Percentiles rank a stretch among this genome's conserved stretches.
Conservation (phyloP, 2,888 invertebrate genomes). For the Mallateleia sp. region DNA sequence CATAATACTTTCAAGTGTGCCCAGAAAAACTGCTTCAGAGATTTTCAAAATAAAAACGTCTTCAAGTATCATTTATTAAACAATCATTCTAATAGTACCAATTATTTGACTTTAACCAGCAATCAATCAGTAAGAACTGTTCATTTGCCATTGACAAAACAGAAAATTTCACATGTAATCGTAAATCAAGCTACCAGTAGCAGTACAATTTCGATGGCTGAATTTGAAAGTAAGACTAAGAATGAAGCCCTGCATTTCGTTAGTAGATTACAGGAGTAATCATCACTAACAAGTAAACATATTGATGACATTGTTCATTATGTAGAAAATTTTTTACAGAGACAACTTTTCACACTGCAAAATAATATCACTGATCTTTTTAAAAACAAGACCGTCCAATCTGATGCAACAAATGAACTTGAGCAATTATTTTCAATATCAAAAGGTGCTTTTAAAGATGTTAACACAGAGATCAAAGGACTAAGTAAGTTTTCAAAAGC, state of each 20-base stretch:
- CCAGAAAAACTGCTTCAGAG: no score
- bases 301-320: not conserved
- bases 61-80: not conserved
- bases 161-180: not conserved
- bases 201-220: not conserved
- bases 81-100: not conserved
- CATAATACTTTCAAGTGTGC: no score
- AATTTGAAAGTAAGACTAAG: not conserved
- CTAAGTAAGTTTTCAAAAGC: no score
- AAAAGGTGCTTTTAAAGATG: no score
- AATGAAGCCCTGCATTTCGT: not conserved
- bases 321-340: not conserved
- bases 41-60: no score
- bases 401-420: not conserved
- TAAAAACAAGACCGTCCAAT: not conserved
- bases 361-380: not conserved
- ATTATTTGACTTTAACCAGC: not conserved
- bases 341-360: not conserved
- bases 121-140: not conserved
- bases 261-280: not conserved
- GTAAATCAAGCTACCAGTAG: not conserved
- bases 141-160: not conserved
- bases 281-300: not conserved
- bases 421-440: no score
- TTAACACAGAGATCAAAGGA: no score